Conservation (phyloP, 30 jellyfish, hydroid and myxozoan genomes). For the Rhopilema esculentum region DNA sequence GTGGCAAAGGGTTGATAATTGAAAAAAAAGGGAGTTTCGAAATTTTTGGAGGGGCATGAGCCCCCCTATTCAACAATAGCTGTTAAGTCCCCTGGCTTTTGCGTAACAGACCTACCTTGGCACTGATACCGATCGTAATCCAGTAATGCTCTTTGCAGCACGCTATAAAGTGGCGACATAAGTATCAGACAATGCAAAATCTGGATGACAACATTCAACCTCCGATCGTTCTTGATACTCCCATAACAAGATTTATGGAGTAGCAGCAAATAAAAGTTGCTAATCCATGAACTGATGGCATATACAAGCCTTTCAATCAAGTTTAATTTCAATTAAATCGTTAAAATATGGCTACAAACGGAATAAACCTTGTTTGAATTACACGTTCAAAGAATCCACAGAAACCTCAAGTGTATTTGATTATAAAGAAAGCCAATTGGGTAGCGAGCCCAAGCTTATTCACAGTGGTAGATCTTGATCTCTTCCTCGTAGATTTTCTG, state of each 20-base stretch:
- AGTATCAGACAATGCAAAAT: not conserved
- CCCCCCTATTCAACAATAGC: too few relatives aligned
- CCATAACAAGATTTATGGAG: not conserved
- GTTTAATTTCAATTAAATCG: slow-evolving; percentile 9
- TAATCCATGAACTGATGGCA: not conserved
- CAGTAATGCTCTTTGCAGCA: not conserved
- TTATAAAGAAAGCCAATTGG: not conserved
- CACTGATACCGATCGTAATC: not conserved
- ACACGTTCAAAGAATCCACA: not conserved
- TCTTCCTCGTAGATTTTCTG: not conserved
- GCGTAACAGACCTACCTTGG: too few relatives aligned
- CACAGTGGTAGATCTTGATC: slow-evolving; percentile 9
- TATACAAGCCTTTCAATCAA: not conserved
- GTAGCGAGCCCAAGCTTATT: not conserved
- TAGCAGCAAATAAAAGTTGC: not conserved
- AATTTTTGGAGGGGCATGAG: too few relatives aligned
- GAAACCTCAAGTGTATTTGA: slow-evolving; percentile 4
- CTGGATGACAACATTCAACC: not conserved
- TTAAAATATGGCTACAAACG: slow-evolving; percentile 3
- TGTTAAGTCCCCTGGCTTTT: too few relatives aligned
- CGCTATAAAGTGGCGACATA: slow-evolving; percentile 2
- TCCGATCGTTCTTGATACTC: not conserved
- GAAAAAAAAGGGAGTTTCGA: too few relatives aligned
- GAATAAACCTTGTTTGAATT: slow-evolving; percentile 1
- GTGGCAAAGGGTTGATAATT: too few relatives aligned